phyloP scores from a whole-genome alignment of 2,888 invertebrate genomes.

The Drosophila austrosaltans region DNA sequence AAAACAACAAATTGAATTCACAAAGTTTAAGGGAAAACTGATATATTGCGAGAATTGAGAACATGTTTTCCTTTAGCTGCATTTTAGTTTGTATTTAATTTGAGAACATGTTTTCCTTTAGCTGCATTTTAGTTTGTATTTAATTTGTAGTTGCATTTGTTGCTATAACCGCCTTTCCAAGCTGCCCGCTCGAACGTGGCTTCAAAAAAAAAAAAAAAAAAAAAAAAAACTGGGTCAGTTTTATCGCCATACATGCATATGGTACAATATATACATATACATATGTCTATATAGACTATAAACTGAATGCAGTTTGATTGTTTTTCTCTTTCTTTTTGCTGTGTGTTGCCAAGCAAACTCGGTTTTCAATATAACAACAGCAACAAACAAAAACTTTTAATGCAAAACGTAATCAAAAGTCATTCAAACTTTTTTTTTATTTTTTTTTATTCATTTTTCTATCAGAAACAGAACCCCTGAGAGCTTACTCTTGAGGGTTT shows the following conservation, averaged over 20 bases:
- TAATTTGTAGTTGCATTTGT: slow-evolving; percentile 51
- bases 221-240: slow-evolving; percentile 71
- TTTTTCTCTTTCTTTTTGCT: slow-evolving; percentile 16
- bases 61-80: background rate
- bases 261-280: slow-evolving; percentile 15
- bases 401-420: slow-evolving; percentile 22
- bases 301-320: slow-evolving; percentile 40
- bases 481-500: background rate
- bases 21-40: background rate
- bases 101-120: slow-evolving; percentile 1
- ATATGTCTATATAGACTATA: slow-evolving; percentile 28
- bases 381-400: slow-evolving; percentile 13
- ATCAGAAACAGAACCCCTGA: slow-evolving; percentile 3
- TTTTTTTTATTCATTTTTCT: background rate
- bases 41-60: background rate
- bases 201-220: slow-evolving; percentile 22
- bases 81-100: too few species aligned
- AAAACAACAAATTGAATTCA: background rate
- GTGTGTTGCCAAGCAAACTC: slow-evolving; percentile 69
- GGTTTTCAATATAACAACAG: slow-evolving; percentile 38
- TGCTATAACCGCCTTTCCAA: slow-evolving; percentile 24
- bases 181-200: slow-evolving; percentile 36
- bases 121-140: slow-evolving; percentile 7
- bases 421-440: background rate
- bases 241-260: slow-evolving; percentile 62